Base-by-base conservation (phyloP, 2,888 invertebrate species). In the Drosophila mimetica region DNA sequence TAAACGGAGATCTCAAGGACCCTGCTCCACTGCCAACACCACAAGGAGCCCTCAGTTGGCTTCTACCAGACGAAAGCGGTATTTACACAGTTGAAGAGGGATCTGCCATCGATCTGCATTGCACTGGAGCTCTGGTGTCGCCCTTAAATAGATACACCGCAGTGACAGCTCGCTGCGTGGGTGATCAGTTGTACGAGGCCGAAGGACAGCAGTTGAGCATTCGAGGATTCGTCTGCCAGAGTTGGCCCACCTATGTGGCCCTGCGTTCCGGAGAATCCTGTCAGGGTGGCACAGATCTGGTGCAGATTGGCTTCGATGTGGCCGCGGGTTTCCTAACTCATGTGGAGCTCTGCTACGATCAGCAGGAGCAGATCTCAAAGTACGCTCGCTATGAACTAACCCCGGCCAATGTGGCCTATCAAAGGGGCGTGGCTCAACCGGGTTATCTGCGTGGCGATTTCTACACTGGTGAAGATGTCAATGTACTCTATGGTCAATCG, bases 1-100 rank as follows among this genome's bases (percentile, higher is more conserved):
- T 86, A 2, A 84, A 77, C 60, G 86, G 84, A 0, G 89, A 82
- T 51, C 65, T 90, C 0, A 89, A 57, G 3, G 82, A 94, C 72
- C 94, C 94, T 0, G 94, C 94, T 75, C 94, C 95, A 0, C 90
- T 95, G 14, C 92, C 94, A 67, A 88, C 94, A 0, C 91, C 90
- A 37, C 88, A 91, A 2, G 92, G 92, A 0, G 83, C 88, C 1
- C 74, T 77, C 0, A 77, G 82, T 11, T 88, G 90, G 76, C 36
- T 90, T 3, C 25, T 78, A n/a, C 90, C 91, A 2, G 76, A 84
- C 13, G 37, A 79, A 3, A 42, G 70, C 6, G 90, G 91, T 1
- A 13, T 77, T 4, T 86, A 90, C 6, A 71, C 64, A 4, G 53
- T 91, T 0, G 61, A 73, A 0, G 72, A 84, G 11, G 89, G 89